Percentiles rank a stretch among this genome's conserved stretches.
phyloP scores from a whole-genome alignment of 2,888 invertebrate genomes.

The Drosophila parthenogenetica region DNA sequence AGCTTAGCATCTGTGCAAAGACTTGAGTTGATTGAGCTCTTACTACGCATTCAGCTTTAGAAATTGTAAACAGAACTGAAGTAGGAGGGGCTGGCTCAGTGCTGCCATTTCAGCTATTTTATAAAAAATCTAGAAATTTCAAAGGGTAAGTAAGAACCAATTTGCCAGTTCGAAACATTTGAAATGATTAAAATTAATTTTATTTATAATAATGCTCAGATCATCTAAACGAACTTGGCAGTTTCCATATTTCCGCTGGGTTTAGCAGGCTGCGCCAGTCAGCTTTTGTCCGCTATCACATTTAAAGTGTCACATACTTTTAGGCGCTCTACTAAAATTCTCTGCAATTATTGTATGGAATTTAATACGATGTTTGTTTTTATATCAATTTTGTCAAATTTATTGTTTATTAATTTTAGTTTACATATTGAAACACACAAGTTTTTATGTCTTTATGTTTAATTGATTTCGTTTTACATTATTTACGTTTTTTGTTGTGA shows the following conservation, averaged over 20 bases:
- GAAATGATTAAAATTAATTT: no score
- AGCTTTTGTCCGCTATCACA: slow-evolving; percentile 9
- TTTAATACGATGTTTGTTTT: background rate
- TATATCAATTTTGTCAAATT: slow-evolving; percentile 56
- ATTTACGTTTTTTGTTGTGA: slow-evolving; percentile 57
- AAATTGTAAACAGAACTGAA: background rate
- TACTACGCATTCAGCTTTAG: background rate
- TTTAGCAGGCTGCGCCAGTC: background rate
- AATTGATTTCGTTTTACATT: slow-evolving; percentile 71
- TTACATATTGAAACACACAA: slow-evolving; percentile 68
- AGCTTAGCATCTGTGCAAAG: slow-evolving; percentile 4
- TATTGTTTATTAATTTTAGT: slow-evolving; percentile 67
- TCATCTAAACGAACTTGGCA: no score
- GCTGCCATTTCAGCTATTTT: no score
- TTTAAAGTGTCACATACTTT: slow-evolving; percentile 22
- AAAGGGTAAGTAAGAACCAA: no score
- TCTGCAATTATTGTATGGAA: background rate
- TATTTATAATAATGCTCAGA: no score
- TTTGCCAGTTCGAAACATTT: no score
- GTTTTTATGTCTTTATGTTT: slow-evolving; percentile 61
- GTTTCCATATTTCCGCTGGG: no score
- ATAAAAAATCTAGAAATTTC: no score
- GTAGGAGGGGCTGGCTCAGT: no score
- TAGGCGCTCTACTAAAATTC: background rate
- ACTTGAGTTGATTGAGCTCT: background rate